These are phyloP conservation scores for Lasioglossum morio DNA, from an alignment of 2,888 invertebrate genomes.

Conservation along the genomic window DNA sequence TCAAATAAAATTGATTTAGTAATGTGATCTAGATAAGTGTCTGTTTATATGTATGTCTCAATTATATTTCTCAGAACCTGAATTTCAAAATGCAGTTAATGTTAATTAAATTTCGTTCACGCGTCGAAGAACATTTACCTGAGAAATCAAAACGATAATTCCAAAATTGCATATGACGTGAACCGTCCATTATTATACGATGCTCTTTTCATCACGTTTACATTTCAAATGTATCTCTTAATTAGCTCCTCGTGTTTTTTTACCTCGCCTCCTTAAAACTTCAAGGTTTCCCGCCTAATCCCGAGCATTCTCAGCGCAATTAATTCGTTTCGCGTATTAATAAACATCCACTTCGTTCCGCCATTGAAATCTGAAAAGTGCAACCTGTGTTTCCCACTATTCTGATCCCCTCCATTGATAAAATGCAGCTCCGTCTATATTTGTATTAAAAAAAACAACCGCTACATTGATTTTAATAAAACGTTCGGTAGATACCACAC, in stretches of 20 bases:
- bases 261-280: background rate
- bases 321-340: slow-evolving; percentile 2
- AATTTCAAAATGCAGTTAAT: background rate
- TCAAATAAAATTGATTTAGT: too few relatives aligned
- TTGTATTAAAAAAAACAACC: background rate
- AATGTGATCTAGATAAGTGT: too few relatives aligned
- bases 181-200: background rate
- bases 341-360: slow-evolving; percentile 4
- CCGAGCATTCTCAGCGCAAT: background rate
- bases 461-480: slow-evolving; percentile 2
- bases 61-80: background rate
- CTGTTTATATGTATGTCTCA: too few relatives aligned
- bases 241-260: background rate
- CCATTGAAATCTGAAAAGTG: background rate
- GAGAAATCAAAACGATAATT: background rate
- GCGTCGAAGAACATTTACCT: background rate
- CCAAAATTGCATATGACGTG: background rate
- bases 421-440: background rate
- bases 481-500: background rate
- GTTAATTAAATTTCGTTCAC: background rate
- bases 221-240: slow-evolving; percentile 4
- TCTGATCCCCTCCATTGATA: background rate
- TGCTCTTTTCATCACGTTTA: slow-evolving; percentile 1
- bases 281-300: background rate
- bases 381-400: background rate